Base-by-base conservation (phyloP, 2,113 vertebrate genomes). In the Vidua chalybeata region DNA sequence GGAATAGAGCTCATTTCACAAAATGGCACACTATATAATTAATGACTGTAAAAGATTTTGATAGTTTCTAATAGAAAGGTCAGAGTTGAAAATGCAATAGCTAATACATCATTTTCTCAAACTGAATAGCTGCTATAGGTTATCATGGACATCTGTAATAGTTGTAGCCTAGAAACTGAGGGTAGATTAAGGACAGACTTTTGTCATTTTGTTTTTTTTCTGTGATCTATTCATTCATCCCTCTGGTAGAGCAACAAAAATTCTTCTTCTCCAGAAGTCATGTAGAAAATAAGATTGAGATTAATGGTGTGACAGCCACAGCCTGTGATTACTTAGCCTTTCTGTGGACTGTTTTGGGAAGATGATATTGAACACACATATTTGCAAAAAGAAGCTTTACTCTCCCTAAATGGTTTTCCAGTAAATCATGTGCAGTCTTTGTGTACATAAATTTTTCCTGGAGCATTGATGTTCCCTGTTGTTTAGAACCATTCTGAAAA, bases 201-300 rank as follows among this genome's bases (percentile, higher is more conserved):
- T 66, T 93, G 78, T 73, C n/a, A 78, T 81, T 92, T 86, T 45
- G 59, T 52, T 58, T 51, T 51, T 51, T 81, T 49, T 83, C 71
- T 90, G n/a, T 96, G 90, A 95, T 91, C 66, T 87, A 92, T 91
- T 93, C 90, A 92, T 67, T 96, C 27, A 78, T 80, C 69, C 31
- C 37, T 89, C 56, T 64, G 37, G 62, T 61, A 43, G 1, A 81
- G 58, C 67, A 94, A 87, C 90, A 93, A 87, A 93, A 84, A 87
- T 78, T 79, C 43, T 83, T 94, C 81, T 89, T 94, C 71, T 73
- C n/a, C 52, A 72, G 67, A 86, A 96, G 48, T 76, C 41, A 39
- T 23, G 33, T 30, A 61, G 67, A 69, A 94, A 84, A 74, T 84
- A 84, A 69, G 69, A 74, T n/a, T 1, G 16, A 89, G 59, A 51